A percentile compares a stretch with the other conserved stretches of the same genome.
phyloP scores from a whole-genome alignment of 2,113 vertebrate genomes.

The Gnathonemus echidnorhynchus region DNA sequence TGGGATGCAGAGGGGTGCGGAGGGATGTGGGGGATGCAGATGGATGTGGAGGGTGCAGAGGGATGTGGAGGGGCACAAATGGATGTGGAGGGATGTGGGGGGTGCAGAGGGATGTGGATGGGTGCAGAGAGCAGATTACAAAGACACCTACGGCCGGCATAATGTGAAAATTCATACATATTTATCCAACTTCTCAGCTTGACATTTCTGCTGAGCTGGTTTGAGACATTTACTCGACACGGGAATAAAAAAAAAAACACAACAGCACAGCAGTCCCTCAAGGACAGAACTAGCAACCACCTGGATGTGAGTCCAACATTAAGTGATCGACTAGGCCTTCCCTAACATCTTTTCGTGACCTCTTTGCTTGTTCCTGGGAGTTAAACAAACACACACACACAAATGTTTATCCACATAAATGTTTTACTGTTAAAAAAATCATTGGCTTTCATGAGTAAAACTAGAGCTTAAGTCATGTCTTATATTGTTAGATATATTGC shows the following conservation, averaged over 20 bases:
- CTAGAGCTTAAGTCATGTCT: neutral
- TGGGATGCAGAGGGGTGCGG: too few species aligned
- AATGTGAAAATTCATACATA: neutral
- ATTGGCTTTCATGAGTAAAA: neutral
- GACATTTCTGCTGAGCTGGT: neutral
- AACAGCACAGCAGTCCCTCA: neutral
- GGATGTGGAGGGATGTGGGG: too few species aligned
- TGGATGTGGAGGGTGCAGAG: too few species aligned
- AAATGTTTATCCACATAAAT: conserved; percentile 45
- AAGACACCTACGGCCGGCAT: neutral
- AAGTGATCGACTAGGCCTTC: neutral
- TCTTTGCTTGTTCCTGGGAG: conserved; percentile 32
- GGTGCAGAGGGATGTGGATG: too few species aligned
- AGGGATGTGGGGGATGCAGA: too few species aligned
- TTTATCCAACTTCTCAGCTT: neutral
- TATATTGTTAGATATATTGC: neutral
- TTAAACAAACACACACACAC: conserved; percentile 26
- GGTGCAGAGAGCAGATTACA: neutral
- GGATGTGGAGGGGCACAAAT: too few species aligned
- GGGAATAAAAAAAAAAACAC: neutral
- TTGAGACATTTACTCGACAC: neutral
- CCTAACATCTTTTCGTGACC: conserved; percentile 2
- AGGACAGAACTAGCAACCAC: neutral
- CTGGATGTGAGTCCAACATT: neutral
- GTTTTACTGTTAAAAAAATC: conserved; percentile 45